phyloP scores from a whole-genome alignment of 2,113 vertebrate genomes.

The Bos taurus region DNA sequence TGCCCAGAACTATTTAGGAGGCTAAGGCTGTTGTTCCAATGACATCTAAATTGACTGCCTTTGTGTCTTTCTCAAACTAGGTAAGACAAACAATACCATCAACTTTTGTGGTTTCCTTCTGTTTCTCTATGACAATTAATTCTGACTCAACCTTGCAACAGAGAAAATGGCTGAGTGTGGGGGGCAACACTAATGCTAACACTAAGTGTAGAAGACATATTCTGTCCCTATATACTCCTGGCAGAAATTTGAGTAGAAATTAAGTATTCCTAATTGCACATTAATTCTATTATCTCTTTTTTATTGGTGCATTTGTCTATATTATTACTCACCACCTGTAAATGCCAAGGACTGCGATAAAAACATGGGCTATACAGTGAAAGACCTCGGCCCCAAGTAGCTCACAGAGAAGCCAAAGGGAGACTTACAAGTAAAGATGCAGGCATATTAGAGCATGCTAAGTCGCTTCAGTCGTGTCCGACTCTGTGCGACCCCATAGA shows the following conservation, averaged over 20 bases:
- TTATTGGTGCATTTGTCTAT: background rate
- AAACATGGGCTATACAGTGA: background rate
- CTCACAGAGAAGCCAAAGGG: background rate
- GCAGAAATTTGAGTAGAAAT: slow-evolving; percentile 20
- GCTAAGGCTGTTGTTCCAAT: background rate
- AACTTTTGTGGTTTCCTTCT: background rate
- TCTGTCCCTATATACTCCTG: background rate
- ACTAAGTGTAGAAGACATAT: background rate
- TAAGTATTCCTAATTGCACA: background rate
- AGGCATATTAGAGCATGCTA: background rate
- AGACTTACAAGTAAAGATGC: background rate
- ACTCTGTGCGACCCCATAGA: too few species aligned
- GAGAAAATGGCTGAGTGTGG: background rate
- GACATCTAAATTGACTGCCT: slow-evolving; percentile 10
- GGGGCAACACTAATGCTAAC: background rate
- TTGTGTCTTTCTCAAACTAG: background rate
- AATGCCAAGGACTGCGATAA: background rate
- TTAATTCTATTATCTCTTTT: background rate
- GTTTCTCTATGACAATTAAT: background rate
- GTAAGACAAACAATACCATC: background rate
- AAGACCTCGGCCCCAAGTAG: background rate
- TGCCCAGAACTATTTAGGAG: background rate
- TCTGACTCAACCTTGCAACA: background rate
- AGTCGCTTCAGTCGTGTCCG: too few species aligned
- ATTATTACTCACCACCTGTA: slow-evolving; percentile 6